Base-by-base conservation (phyloP, 2,888 invertebrate species). In the Eupithecia tripunctaria region DNA sequence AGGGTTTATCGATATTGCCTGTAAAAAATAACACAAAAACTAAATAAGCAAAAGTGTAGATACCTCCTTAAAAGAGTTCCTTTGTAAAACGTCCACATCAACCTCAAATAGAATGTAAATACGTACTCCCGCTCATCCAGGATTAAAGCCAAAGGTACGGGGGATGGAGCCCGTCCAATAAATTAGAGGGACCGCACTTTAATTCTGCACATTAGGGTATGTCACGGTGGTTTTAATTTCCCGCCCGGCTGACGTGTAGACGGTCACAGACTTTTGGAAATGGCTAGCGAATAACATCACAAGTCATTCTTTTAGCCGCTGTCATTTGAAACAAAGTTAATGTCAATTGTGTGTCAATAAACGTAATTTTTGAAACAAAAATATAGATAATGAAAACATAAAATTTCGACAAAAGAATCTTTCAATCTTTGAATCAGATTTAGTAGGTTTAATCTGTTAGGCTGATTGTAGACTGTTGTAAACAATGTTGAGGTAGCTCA, bases 151-250 rank as follows among this genome's bases (percentile, higher is more conserved):
- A 25, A 36, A 70, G 67, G 66, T 62, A 51, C 64, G 51, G 62
- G 21, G 47, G 36, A 51, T 8, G 56, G 56, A 56, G 5, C 27
- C 72, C 70, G 67, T 70, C 72, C 73, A 72, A 75, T 78, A 73
- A 73, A 78, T 78, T 78, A 76, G 68, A 71, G 74, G 65, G 63
- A 64, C 74, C 73, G 41, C 68, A 67, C 69, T 69, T 78, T 79
- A 78, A 75, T 75, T 77, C 80, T 77, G 62, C 76, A 78, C 78
- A 80, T 81, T 79, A 81, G 73, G 67, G 76, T 68, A 80, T 78
- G 83, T 83, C 82, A 84, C 80, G 80, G 80, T 78, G 80, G 78
- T 83, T 84, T 87, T 87, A 84, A 86, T 87, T 85, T 85, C 84
- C 86, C 84, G 83, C 75, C 81, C 77, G 82, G 76, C 72, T 80